A percentile compares a stretch with the other conserved stretches of the same genome.
Conservation (phyloP, 2,888 invertebrate species). For the Andrena dorsata region DNA sequence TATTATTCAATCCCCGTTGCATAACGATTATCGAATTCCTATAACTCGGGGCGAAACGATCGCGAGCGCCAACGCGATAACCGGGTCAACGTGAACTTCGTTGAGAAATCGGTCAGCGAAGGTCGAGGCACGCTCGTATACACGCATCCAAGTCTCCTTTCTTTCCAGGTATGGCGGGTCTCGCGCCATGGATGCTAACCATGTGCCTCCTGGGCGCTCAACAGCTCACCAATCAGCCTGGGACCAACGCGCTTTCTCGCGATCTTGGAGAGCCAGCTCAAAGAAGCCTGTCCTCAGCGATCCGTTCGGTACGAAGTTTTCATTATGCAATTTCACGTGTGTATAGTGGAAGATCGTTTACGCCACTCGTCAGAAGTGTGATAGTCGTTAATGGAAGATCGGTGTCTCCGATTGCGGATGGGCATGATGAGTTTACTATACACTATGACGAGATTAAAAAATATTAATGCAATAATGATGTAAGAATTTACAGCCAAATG, state of each 20-base stretch:
- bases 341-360: no score
- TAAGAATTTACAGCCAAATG: no score
- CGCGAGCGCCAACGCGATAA: constrained; percentile 35
- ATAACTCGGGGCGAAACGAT: constrained; percentile 15
- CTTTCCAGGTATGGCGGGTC: constrained; percentile 79
- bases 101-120: constrained; percentile 53
- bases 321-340: not conserved
- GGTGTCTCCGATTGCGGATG: no score
- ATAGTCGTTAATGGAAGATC: not conserved
- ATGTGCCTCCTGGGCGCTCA: constrained; percentile 82
- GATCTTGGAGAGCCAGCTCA: constrained; percentile 76
- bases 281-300: constrained; percentile 49
- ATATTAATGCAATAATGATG: no score
- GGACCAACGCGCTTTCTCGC: constrained; percentile 74
- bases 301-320: constrained; percentile 64
- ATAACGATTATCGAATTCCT: constrained; percentile 21
- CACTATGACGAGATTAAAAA: no score
- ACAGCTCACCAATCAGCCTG: constrained; percentile 74
- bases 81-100: constrained; percentile 36
- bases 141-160: constrained; percentile 33
- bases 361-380: not conserved
- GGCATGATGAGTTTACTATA: no score
- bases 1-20: constrained; percentile 17
- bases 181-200: constrained; percentile 83
- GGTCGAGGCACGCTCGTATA: constrained; percentile 12